Evolutionary conservation across 2,888 invertebrate species (phyloP).

Genomic region (Phlogophora meticulosa): DNA sequence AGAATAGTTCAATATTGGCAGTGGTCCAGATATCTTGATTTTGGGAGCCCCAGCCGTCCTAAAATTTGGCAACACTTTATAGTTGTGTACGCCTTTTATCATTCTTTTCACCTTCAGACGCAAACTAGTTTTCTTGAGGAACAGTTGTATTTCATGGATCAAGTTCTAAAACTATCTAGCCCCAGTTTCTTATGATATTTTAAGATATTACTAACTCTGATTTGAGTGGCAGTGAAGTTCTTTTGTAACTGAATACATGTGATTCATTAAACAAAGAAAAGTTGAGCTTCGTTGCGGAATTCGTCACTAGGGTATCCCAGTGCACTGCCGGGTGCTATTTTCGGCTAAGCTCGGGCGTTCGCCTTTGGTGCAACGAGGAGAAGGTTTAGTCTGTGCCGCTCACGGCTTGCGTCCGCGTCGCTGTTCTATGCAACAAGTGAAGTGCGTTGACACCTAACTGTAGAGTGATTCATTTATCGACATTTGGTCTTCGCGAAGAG

Average conservation of each 20-base stretch:
- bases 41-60: constrained; percentile 75
- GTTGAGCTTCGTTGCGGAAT: constrained; percentile 74
- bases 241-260: constrained; percentile 65
- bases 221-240: constrained; percentile 38
- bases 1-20: constrained; percentile 76
- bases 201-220: constrained; percentile 20
- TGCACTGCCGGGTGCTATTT: constrained; percentile 90
- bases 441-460: constrained; percentile 91
- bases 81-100: constrained; percentile 77
- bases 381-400: constrained; percentile 83
- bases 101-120: constrained; percentile 86
- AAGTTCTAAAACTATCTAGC: neutral
- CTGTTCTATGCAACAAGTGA: constrained; percentile 82
- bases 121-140: constrained; percentile 69
- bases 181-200: constrained; percentile 28
- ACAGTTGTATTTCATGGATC: constrained; percentile 61
- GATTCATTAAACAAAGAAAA: constrained; percentile 79
- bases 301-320: constrained; percentile 86
- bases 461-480: constrained; percentile 87
- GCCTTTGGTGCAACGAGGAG: constrained; percentile 83
- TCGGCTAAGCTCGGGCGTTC: constrained; percentile 85
- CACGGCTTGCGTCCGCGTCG: constrained; percentile 81
- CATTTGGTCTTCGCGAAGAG: constrained; percentile 77
- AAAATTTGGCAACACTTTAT: constrained; percentile 84
- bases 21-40: constrained; percentile 81